phyloP scores from a whole-genome alignment of 2,888 invertebrate genomes.

The Monopis laevigella region DNA sequence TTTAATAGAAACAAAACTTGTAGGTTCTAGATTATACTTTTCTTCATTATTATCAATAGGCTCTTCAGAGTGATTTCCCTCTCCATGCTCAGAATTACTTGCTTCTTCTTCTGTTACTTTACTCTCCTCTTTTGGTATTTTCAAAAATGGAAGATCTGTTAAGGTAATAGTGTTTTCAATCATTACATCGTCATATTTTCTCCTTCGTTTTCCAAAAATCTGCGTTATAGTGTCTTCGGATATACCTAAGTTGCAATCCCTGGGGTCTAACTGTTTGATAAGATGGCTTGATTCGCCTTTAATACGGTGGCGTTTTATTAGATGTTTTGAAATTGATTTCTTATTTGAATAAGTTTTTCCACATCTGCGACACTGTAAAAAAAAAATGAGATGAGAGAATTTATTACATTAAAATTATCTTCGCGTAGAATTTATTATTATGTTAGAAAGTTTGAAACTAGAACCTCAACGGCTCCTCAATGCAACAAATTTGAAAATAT shows the following conservation, averaged over 20 bases:
- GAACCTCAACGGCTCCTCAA: too few species aligned
- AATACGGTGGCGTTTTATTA: constrained; percentile 49
- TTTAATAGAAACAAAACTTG: constrained; percentile 55
- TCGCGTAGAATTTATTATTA: too few species aligned
- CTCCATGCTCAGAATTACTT: constrained; percentile 2
- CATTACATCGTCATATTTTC: too few species aligned
- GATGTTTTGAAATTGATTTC: constrained; percentile 51
- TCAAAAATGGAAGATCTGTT: not conserved
- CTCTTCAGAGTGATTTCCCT: constrained; percentile 15
- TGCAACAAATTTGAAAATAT: too few species aligned
- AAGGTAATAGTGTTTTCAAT: too few species aligned
- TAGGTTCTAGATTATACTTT: constrained; percentile 35
- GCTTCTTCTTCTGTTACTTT: not conserved
- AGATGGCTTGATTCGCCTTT: constrained; percentile 30
- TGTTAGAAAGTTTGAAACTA: too few species aligned
- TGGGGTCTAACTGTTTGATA: constrained; percentile 42
- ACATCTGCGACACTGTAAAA: constrained; percentile 58
- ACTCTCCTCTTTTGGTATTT: not conserved
- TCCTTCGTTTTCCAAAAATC: constrained; percentile 54
- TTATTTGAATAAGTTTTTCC: constrained; percentile 54
- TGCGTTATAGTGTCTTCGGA: constrained; percentile 43
- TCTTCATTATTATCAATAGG: constrained; percentile 21
- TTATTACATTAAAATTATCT: too few species aligned
- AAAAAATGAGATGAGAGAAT: not conserved
- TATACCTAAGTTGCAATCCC: constrained; percentile 44